Percentiles rank a stretch among this genome's conserved stretches.
These are phyloP conservation scores for Panulirus ornatus DNA, from an alignment of 1,140 invertebrate species.

Conservation along the genomic window DNA sequence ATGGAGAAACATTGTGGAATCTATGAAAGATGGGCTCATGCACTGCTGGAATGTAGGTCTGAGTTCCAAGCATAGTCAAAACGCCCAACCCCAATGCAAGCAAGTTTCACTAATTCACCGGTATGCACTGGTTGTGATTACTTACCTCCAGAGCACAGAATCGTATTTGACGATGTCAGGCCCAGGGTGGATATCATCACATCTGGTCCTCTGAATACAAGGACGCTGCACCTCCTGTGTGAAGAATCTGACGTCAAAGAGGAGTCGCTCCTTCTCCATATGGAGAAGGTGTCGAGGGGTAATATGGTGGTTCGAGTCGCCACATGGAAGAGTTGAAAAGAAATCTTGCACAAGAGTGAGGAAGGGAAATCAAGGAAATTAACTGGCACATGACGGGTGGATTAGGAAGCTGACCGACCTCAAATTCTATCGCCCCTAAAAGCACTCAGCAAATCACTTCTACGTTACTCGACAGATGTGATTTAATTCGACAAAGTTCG, in stretches of 20 bases:
- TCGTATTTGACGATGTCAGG: slow-evolving; percentile 2
- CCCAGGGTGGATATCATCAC: background rate
- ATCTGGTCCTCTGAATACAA: background rate
- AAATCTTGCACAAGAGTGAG: slow-evolving; percentile 3
- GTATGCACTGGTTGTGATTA: background rate
- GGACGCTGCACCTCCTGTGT: background rate
- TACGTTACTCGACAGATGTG: slow-evolving; percentile 33
- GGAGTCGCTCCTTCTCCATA: slow-evolving; percentile 2
- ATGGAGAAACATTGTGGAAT: background rate
- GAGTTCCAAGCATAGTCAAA: slow-evolving; percentile 6
- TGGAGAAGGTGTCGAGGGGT: background rate
- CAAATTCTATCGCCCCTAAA: slow-evolving; percentile 1
- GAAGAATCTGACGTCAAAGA: background rate
- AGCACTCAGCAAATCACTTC: slow-evolving; percentile 24
- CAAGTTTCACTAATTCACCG: slow-evolving; percentile 28
- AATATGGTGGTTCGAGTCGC: slow-evolving; percentile 22
- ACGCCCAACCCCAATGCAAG: slow-evolving; percentile 22
- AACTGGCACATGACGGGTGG: background rate
- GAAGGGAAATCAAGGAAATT: background rate
- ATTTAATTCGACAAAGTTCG: slow-evolving; percentile 32
- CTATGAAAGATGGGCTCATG: background rate
- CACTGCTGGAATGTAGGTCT: background rate
- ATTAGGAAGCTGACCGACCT: slow-evolving; percentile 1
- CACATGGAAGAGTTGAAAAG: background rate
- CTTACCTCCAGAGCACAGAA: slow-evolving; percentile 15